Evolutionary conservation across 2,797 vertebrate species (phyloP).

Genomic region (Dendrocincla tyrannina): DNA sequence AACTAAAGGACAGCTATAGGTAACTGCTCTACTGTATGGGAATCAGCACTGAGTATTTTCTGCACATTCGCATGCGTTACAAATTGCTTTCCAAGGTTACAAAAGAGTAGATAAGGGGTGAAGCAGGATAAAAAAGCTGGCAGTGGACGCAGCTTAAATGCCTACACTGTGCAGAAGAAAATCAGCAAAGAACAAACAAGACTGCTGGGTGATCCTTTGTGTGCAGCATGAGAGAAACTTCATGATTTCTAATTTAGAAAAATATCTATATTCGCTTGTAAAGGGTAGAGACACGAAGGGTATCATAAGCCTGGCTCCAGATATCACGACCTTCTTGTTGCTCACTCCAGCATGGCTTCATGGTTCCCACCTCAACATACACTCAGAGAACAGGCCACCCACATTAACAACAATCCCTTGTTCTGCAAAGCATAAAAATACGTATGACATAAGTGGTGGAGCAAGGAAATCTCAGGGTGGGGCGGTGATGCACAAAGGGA

Average conservation of each 20-base stretch:
- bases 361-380: neutral
- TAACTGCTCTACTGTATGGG: neutral
- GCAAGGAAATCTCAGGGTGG: neutral
- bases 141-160: neutral
- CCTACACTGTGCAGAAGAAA: neutral
- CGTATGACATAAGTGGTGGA: rapidly evolving
- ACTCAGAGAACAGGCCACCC: neutral
- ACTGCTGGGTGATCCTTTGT: neutral
- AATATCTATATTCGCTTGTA: rapidly evolving
- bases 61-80: neutral
- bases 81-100: constrained; percentile 44
- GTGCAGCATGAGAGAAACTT: neutral
- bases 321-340: neutral
- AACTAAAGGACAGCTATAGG: constrained; percentile 15
- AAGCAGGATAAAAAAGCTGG: neutral
- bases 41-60: constrained; percentile 4
- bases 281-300: neutral
- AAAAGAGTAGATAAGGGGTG: neutral
- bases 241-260: neutral
- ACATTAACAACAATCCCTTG: neutral
- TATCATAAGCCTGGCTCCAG: neutral
- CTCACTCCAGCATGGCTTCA: neutral
- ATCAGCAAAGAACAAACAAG: neutral
- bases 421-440: neutral
- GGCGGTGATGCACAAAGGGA: neutral